Percentiles rank a stretch among this genome's conserved stretches.
Evolutionary conservation across 2,113 vertebrate genomes (phyloP).

Genomic region (Ctenomys sociabilis): DNA sequence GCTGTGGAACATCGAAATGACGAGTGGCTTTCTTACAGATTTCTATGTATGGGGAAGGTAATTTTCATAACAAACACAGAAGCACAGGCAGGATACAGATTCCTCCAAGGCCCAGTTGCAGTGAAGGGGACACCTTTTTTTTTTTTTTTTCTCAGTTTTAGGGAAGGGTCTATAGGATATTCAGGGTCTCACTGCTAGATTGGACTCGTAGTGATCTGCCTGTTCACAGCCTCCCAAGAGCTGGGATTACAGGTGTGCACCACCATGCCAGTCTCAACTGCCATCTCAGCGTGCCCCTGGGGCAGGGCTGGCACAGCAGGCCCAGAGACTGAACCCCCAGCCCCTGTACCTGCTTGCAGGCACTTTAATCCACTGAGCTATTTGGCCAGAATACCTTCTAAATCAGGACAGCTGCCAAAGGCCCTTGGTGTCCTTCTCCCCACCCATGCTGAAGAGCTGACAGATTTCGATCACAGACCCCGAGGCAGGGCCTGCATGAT

Average conservation of each 20-base stretch:
- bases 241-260: too few species aligned
- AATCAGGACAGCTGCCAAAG: conserved; percentile 72
- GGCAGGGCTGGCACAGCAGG: too few species aligned
- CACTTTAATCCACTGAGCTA: too few species aligned
- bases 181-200: too few species aligned
- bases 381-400: conserved; percentile 59
- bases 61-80: conserved; percentile 79
- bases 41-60: conserved; percentile 49
- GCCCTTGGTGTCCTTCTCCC: conserved; percentile 31
- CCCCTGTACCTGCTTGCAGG: too few species aligned
- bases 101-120: conserved; percentile 47
- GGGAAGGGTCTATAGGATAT: too few species aligned
- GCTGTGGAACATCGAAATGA: conserved; percentile 58
- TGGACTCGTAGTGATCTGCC: too few species aligned
- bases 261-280: too few species aligned
- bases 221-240: too few species aligned
- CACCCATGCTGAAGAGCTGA: conserved; percentile 75
- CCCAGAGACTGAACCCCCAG: too few species aligned
- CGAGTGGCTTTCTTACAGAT: conserved; percentile 65
- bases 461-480: conserved; percentile 66
- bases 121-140: conserved; percentile 56
- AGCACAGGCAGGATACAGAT: not conserved
- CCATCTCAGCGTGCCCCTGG: too few species aligned
- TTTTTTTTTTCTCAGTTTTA: too few species aligned
- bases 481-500: conserved; percentile 38